Evolutionary conservation across 2,797 vertebrate genomes (phyloP).

Genomic region (Gadopsis marmoratus): DNA sequence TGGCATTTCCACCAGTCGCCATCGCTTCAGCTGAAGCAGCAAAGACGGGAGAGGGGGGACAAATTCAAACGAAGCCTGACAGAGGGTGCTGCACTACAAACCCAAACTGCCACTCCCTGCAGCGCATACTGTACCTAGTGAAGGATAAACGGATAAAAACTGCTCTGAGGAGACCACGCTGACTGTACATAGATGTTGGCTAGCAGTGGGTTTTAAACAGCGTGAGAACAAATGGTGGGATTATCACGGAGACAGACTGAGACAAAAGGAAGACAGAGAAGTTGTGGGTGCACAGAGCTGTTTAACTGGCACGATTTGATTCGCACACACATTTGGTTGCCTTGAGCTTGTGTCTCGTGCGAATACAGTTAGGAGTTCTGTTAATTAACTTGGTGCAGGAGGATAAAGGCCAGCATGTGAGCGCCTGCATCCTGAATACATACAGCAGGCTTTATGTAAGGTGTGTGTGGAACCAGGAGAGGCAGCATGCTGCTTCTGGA

Average conservation of each 20-base stretch:
- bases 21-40: constrained; percentile 20
- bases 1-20: constrained; percentile 14
- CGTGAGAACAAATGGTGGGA: constrained; percentile 6
- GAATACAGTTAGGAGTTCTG: not conserved
- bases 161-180: not conserved
- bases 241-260: constrained; percentile 5
- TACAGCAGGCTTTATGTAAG: not conserved
- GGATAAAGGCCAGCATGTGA: not conserved
- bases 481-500: constrained; percentile 40
- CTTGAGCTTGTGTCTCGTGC: not conserved
- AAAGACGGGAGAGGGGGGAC: constrained; percentile 18
- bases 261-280: constrained; percentile 14
- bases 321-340: constrained; percentile 19
- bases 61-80: constrained; percentile 37
- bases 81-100: constrained; percentile 16
- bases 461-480: constrained; percentile 15
- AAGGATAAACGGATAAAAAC: constrained; percentile 20
- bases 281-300: constrained; percentile 17
- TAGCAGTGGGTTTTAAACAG: constrained; percentile 4
- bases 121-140: not conserved
- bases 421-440: not conserved
- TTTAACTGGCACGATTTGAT: constrained; percentile 25
- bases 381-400: constrained; percentile 12
- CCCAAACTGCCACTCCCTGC: constrained; percentile 1
- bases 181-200: not conserved